These are phyloP conservation scores for Loripinus fragilis DNA, from an alignment of 2,888 invertebrate species.

Conservation along the genomic window DNA sequence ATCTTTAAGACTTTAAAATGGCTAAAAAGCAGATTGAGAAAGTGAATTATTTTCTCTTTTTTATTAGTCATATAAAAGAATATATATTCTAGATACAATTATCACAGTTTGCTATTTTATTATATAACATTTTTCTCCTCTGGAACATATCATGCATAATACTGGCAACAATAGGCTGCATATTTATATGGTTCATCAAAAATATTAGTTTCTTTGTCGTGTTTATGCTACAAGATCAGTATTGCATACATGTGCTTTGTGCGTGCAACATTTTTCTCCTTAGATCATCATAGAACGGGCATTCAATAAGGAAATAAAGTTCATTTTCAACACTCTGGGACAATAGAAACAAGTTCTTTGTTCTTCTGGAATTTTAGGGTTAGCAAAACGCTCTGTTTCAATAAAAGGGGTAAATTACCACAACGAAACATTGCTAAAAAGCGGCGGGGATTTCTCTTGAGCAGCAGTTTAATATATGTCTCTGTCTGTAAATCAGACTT, in stretches of 20 bases:
- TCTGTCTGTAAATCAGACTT: not conserved
- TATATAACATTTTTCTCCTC: slow-evolving; percentile 13
- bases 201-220: not conserved
- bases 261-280: not conserved
- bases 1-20: too few species aligned
- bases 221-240: not conserved
- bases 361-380: not conserved
- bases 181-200: slow-evolving; percentile 11
- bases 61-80: too few species aligned
- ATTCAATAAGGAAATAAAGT: not conserved
- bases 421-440: slow-evolving; percentile 12
- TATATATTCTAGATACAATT: too few species aligned
- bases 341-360: slow-evolving; percentile 9
- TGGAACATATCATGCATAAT: not conserved
- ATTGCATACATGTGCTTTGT: not conserved
- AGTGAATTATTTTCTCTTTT: too few species aligned
- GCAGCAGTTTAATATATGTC: not conserved
- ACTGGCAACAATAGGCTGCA: slow-evolving; percentile 5
- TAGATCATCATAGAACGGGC: slow-evolving; percentile 5
- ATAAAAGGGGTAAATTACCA: slow-evolving; percentile 3
- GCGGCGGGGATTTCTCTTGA: slow-evolving; percentile 1
- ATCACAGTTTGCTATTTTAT: too few species aligned
- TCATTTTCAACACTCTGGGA: not conserved
- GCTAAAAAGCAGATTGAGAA: too few species aligned
- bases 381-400: slow-evolving; percentile 8